phyloP scores from a whole-genome alignment of 2,797 vertebrate species.

The Chaetodon trifasciatus region DNA sequence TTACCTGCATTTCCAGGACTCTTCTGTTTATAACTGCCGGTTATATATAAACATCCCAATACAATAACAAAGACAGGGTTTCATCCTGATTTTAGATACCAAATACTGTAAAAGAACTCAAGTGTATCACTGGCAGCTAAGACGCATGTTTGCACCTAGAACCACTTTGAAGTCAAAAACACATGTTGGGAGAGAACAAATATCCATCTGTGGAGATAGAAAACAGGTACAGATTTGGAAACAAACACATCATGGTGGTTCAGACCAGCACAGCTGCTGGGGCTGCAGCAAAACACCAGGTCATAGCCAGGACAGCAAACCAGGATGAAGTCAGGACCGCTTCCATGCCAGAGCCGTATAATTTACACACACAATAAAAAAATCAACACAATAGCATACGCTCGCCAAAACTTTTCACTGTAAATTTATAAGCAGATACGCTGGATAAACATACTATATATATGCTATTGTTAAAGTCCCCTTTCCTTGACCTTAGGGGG shows the following conservation, averaged over 20 bases:
- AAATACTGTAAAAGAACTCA: constrained; percentile 32
- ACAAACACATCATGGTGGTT: constrained; percentile 68
- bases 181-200: constrained; percentile 40
- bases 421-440: constrained; percentile 37
- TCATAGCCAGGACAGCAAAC: constrained; percentile 49
- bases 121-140: constrained; percentile 10
- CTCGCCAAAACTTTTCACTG: constrained; percentile 26
- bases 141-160: constrained; percentile 13
- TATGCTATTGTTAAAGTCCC: constrained; percentile 42
- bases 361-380: constrained; percentile 49
- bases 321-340: constrained; percentile 43
- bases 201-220: constrained; percentile 46
- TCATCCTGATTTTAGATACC: constrained; percentile 36
- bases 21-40: background rate
- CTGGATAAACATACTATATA: constrained; percentile 24
- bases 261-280: constrained; percentile 32
- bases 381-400: constrained; percentile 14
- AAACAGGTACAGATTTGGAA: constrained; percentile 65
- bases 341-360: constrained; percentile 43
- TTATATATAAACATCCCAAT: constrained; percentile 32
- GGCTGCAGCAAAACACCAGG: constrained; percentile 57
- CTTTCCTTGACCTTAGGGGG: constrained; percentile 46
- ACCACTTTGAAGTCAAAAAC: constrained; percentile 52
- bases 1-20: constrained; percentile 15
- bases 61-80: constrained; percentile 19